These are phyloP conservation scores for Macquaria ambigua DNA, from an alignment of 2,113 vertebrate species.

Conservation along the genomic window DNA sequence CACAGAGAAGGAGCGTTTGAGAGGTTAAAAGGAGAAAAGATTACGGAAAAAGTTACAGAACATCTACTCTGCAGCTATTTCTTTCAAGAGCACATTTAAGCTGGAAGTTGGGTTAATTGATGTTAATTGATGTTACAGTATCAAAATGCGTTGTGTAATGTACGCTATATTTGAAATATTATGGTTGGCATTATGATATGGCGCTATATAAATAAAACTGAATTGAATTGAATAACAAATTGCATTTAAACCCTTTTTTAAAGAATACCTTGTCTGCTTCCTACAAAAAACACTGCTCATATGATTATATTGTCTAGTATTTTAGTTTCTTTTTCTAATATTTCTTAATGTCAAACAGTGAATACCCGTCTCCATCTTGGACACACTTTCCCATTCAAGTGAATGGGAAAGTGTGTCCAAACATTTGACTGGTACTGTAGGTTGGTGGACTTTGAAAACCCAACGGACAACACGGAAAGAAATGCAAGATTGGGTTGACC, in stretches of 20 bases:
- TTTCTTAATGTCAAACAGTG: not conserved
- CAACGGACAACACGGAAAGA: not conserved
- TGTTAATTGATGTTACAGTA: not conserved
- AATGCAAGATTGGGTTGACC: not conserved
- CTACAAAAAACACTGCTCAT: not conserved
- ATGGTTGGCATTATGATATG: too few species aligned
- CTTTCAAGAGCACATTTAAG: not conserved
- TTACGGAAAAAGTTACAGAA: conserved; percentile 1
- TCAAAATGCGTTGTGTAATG: not conserved
- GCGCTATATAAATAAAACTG: too few species aligned
- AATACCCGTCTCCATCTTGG: not conserved
- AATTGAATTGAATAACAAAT: too few species aligned
- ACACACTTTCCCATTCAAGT: too few species aligned
- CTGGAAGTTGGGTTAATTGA: not conserved
- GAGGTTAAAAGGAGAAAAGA: conserved; percentile 19
- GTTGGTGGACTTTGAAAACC: not conserved
- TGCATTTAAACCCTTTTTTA: not conserved
- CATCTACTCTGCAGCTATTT: conserved; percentile 6
- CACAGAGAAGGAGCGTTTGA: conserved; percentile 12
- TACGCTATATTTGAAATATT: not conserved
- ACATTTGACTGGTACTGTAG: too few species aligned
- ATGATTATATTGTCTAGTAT: not conserved
- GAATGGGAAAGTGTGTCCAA: too few species aligned
- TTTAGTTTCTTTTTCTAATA: not conserved
- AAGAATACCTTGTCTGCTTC: not conserved